phyloP scores from a whole-genome alignment of 2,888 invertebrate genomes.

The Boloria euphrosyne region DNA sequence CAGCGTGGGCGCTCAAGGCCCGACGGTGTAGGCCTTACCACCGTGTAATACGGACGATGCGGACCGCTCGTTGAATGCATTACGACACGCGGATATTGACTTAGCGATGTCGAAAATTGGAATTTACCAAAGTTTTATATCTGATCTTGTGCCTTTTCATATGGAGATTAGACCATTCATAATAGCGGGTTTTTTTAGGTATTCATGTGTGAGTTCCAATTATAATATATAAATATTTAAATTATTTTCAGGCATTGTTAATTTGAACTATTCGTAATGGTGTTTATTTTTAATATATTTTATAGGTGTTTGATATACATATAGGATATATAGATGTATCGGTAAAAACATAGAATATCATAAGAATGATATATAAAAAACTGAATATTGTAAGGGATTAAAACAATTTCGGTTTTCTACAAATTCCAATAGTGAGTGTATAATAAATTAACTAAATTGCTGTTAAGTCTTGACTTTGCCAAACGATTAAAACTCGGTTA shows the following conservation, averaged over 20 bases:
- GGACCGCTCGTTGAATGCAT: constrained; percentile 33
- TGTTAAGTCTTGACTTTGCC: constrained; percentile 15
- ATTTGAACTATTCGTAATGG: too few relatives aligned
- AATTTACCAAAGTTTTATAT: constrained; percentile 2
- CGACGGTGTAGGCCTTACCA: constrained; percentile 37
- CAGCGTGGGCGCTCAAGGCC: constrained; percentile 51
- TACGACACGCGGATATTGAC: constrained; percentile 54
- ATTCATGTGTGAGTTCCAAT: too few relatives aligned
- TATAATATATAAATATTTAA: too few relatives aligned
- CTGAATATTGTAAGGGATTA: too few relatives aligned
- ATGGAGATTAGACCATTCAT: too few relatives aligned
- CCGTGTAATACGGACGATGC: constrained; percentile 31
- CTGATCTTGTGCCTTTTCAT: background rate
- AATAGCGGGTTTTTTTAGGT: too few relatives aligned
- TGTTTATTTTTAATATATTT: too few relatives aligned
- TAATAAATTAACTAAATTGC: constrained; percentile 16
- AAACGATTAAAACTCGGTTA: constrained; percentile 41
- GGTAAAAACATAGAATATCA: too few relatives aligned
- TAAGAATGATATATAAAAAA: too few relatives aligned
- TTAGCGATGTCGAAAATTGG: constrained; percentile 47
- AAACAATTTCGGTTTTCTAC: background rate
- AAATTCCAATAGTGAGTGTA: background rate
- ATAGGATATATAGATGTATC: too few relatives aligned
- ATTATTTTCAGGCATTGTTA: too few relatives aligned
- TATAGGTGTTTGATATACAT: too few relatives aligned